Conservation (phyloP, 2,797 vertebrate genomes). For the Arrhamphus sclerolepis region DNA sequence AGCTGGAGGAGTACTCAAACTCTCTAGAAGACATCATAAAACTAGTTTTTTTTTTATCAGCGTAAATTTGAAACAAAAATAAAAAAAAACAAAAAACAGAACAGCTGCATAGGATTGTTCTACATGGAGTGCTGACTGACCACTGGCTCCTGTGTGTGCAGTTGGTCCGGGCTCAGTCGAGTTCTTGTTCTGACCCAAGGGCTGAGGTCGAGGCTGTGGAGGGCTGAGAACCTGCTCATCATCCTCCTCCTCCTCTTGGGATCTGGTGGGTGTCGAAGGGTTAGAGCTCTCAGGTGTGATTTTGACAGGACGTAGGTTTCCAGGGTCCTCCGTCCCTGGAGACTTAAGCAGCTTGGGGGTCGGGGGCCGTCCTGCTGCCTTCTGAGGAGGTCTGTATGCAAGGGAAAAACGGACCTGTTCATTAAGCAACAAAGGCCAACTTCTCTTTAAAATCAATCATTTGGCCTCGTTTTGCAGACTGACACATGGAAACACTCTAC, state of each 20-base stretch:
- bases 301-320: constrained; percentile 89
- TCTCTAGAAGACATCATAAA: constrained; percentile 46
- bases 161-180: constrained; percentile 39
- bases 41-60: background rate
- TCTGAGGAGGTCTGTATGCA: constrained; percentile 65
- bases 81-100: background rate
- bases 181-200: constrained; percentile 67
- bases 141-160: constrained; percentile 21
- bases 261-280: constrained; percentile 20
- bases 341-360: constrained; percentile 83
- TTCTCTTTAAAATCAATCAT: too few species aligned
- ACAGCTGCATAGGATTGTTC: background rate
- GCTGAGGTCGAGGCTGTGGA: constrained; percentile 68
- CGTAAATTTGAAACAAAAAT: background rate
- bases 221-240: constrained; percentile 68
- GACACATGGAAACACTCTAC: constrained; percentile 69
- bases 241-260: constrained; percentile 76
- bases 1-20: constrained; percentile 56
- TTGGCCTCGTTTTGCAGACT: too few species aligned
- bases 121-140: constrained; percentile 33
- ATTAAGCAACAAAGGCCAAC: too few species aligned
- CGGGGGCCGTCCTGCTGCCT: constrained; percentile 58
- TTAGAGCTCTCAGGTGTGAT: constrained; percentile 66
- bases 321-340: constrained; percentile 80
- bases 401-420: background rate